These are phyloP conservation scores for Hemistola chrysoprasaria DNA, from an alignment of 2,888 invertebrate species.

Conservation along the genomic window DNA sequence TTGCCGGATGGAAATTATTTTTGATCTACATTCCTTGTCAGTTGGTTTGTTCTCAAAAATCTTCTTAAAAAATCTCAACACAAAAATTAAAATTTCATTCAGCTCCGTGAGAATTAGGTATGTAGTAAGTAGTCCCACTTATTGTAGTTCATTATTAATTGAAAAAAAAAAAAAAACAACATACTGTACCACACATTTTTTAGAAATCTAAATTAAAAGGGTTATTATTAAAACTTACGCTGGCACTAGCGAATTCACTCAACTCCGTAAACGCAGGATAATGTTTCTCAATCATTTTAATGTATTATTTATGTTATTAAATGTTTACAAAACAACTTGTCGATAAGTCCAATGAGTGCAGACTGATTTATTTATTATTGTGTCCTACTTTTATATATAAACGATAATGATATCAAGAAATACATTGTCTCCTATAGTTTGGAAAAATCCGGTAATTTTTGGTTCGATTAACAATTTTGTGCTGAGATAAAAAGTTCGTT, in stretches of 20 bases:
- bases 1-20: too few relatives aligned
- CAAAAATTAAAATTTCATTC: too few relatives aligned
- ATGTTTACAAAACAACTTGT: constrained; percentile 4
- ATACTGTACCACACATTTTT: too few relatives aligned
- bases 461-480: background rate
- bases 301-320: constrained; percentile 2
- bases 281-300: constrained; percentile 53
- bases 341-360: constrained; percentile 3
- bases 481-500: too few relatives aligned
- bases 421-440: constrained; percentile 1
- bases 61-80: too few relatives aligned
- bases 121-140: too few relatives aligned
- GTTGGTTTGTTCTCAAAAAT: too few relatives aligned
- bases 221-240: constrained; percentile 68
- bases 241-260: constrained; percentile 68
- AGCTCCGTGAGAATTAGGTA: too few relatives aligned
- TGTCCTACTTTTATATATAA: constrained; percentile 20
- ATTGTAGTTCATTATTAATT: too few relatives aligned
- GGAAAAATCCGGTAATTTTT: constrained; percentile 4
- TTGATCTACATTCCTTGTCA: too few relatives aligned
- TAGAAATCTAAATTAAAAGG: too few relatives aligned
- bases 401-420: constrained; percentile 9
- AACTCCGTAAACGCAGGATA: constrained; percentile 67
- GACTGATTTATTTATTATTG: constrained; percentile 11
- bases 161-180: background rate